Evolutionary conservation across 2,113 vertebrate species (phyloP).

Genomic region (Harpagus bidentatus): DNA sequence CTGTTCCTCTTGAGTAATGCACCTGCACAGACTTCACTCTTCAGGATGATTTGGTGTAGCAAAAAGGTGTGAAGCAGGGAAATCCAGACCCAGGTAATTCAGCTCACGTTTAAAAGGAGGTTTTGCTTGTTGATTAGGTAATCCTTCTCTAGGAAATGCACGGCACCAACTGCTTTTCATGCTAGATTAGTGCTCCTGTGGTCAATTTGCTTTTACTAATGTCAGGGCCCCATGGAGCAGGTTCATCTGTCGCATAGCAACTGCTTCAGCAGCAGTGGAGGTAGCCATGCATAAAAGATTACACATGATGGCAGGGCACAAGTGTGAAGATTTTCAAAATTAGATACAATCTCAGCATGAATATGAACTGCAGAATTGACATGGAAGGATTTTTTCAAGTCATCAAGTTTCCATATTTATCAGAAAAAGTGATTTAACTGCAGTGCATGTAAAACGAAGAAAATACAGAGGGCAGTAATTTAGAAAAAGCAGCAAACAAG

Average conservation of each 20-base stretch:
- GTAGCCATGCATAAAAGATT: conserved; percentile 97
- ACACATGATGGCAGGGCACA: conserved; percentile 85
- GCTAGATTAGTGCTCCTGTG: conserved; percentile 96
- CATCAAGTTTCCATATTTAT: conserved; percentile 73
- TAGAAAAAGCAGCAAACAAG: conserved; percentile 44
- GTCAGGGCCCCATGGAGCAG: conserved; percentile 91
- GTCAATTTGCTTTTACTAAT: conserved; percentile 99
- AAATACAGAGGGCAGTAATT: conserved; percentile 67
- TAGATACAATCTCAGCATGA: conserved; percentile 84
- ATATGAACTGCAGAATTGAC: conserved; percentile 76
- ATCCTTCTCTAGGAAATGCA: conserved; percentile 75
- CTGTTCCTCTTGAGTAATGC: not conserved
- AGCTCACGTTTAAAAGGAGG: conserved; percentile 65
- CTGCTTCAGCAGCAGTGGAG: conserved; percentile 86
- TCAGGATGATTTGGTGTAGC: not conserved
- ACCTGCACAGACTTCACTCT: not conserved
- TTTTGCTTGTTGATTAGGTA: conserved; percentile 72
- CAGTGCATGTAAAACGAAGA: conserved; percentile 13
- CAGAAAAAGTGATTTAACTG: conserved; percentile 66
- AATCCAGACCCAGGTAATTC: conserved; percentile 55
- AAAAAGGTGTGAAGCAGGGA: conserved; percentile 53
- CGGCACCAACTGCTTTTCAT: conserved; percentile 89
- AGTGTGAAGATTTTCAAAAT: conserved; percentile 87
- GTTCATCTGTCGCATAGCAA: conserved; percentile 96
- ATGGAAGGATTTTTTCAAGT: conserved; percentile 74